Evolutionary conservation across 2,888 invertebrate species (phyloP).

Genomic region (Ommatoiulus sabulosus): DNA sequence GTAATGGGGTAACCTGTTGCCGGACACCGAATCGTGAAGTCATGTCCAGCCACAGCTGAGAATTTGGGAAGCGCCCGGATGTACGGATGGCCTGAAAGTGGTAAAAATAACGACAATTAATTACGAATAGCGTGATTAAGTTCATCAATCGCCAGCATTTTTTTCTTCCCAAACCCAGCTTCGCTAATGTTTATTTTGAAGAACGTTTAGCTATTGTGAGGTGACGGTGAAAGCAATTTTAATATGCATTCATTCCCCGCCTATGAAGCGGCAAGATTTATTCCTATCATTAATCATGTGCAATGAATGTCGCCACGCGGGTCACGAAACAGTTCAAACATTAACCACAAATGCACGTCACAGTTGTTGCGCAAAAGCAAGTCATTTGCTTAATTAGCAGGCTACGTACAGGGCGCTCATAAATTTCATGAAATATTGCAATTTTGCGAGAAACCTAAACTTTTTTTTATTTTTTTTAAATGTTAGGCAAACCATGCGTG

Average conservation of each 20-base stretch:
- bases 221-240: not conserved
- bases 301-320: constrained; percentile 22
- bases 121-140: not conserved
- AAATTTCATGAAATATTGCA: not conserved
- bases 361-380: constrained; percentile 39
- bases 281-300: constrained; percentile 1
- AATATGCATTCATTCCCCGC: constrained; percentile 10
- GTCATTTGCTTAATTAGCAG: constrained; percentile 34
- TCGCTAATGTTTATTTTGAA: constrained; percentile 23
- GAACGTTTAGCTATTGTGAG: constrained; percentile 27
- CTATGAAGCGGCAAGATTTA: constrained; percentile 43
- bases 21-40: constrained; percentile 88
- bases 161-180: not conserved
- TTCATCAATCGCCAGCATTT: not conserved
- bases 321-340: constrained; percentile 43
- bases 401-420: not conserved
- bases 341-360: constrained; percentile 28
- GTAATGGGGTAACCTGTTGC: constrained; percentile 96
- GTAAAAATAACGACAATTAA: constrained; percentile 59
- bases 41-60: constrained; percentile 91
- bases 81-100: constrained; percentile 79
- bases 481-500: not conserved
- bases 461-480: too few species aligned
- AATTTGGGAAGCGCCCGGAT: constrained; percentile 93
- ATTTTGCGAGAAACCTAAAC: not conserved